phyloP scores from a whole-genome alignment of 2,888 invertebrate species.

The Anarsia innoxiella region DNA sequence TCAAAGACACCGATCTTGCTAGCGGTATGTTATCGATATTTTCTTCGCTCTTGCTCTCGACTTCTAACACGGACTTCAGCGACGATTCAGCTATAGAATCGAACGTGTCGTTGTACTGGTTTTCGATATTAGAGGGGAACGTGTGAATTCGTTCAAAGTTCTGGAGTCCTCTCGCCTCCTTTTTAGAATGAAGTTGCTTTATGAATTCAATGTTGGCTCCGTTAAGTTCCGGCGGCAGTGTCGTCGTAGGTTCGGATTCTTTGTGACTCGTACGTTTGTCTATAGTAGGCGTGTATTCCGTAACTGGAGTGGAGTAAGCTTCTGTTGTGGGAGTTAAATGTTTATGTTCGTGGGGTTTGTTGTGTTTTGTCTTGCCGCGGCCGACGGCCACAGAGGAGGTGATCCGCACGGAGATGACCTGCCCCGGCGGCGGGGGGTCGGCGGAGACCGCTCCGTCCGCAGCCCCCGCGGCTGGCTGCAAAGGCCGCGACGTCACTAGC shows the following conservation, averaged over 20 bases:
- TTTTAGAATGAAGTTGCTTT: slow-evolving; percentile 61
- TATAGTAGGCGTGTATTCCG: slow-evolving; percentile 32
- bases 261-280: neutral
- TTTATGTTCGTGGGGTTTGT: slow-evolving; percentile 17
- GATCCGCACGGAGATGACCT: slow-evolving; percentile 72
- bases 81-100: slow-evolving; percentile 50
- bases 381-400: slow-evolving; percentile 77
- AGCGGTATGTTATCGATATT: slow-evolving; percentile 37
- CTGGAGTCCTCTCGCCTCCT: slow-evolving; percentile 45
- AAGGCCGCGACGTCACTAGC: slow-evolving; percentile 40
- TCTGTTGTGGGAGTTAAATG: slow-evolving; percentile 17
- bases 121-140: slow-evolving; percentile 69
- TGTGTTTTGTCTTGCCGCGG: slow-evolving; percentile 48
- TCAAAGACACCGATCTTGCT: slow-evolving; percentile 36
- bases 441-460: slow-evolving; percentile 24
- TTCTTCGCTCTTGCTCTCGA: slow-evolving; percentile 27
- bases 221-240: slow-evolving; percentile 50
- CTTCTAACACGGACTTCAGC: slow-evolving; percentile 33
- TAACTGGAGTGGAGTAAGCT: slow-evolving; percentile 16
- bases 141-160: slow-evolving; percentile 44
- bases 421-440: slow-evolving; percentile 44
- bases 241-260: no score
- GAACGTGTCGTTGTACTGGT: slow-evolving; percentile 45
- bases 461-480: slow-evolving; percentile 24
- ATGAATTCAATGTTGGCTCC: slow-evolving; percentile 70